These are phyloP conservation scores for Megathymus violae DNA, from an alignment of 1,140 invertebrate species.

Conservation along the genomic window DNA sequence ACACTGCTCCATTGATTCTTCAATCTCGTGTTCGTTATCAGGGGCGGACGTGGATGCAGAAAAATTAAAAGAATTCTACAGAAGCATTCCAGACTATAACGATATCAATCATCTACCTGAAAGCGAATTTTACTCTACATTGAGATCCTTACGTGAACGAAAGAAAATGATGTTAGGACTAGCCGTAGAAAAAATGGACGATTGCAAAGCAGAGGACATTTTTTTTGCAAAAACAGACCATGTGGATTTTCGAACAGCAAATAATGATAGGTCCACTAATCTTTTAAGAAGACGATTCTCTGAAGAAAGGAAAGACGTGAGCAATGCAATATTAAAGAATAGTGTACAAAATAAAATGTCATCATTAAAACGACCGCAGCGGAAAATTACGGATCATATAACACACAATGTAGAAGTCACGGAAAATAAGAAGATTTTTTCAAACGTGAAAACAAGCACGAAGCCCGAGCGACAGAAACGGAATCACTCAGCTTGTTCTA, in stretches of 20 bases:
- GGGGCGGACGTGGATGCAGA: conserved; percentile 69
- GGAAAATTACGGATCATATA: conserved; percentile 30
- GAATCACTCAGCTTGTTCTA: conserved; percentile 77
- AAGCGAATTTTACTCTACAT: conserved; percentile 87
- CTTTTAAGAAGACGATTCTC: conserved; percentile 23
- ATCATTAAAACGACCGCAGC: conserved; percentile 36
- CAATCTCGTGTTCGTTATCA: conserved; percentile 52
- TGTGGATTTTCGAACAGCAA: conserved; percentile 20
- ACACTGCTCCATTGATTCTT: conserved; percentile 66
- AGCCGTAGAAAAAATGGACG: conserved; percentile 79
- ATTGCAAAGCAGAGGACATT: conserved; percentile 58
- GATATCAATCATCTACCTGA: conserved; percentile 88
- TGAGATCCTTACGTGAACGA: conserved; percentile 86
- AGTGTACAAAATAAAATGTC: conserved; percentile 16
- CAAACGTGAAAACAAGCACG: conserved; percentile 45
- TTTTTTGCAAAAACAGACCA: conserved; percentile 36
- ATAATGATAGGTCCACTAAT: conserved; percentile 5
- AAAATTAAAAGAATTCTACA: conserved; percentile 86
- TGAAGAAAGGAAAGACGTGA: conserved; percentile 14
- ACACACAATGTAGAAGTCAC: conserved; percentile 42
- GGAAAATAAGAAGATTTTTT: conserved; percentile 36
- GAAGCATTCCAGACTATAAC: conserved; percentile 88
- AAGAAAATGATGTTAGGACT: conserved; percentile 85
- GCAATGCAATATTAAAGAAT: conserved; percentile 9
- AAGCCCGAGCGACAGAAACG: conserved; percentile 62